Conservation (phyloP, 1,140 invertebrate species). For the Doryteuthis pealeii region DNA sequence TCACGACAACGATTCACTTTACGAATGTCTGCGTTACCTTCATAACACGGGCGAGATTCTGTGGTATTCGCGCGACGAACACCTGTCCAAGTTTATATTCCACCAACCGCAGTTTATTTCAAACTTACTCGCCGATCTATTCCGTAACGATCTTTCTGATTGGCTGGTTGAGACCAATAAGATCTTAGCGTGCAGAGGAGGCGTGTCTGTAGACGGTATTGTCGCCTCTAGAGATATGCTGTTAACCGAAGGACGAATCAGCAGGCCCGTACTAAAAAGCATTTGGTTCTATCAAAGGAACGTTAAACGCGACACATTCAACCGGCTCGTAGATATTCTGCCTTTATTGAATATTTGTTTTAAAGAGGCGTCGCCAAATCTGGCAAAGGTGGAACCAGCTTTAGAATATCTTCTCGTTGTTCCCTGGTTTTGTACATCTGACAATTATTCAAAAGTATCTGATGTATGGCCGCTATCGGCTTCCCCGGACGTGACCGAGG, state of each 20-base stretch:
- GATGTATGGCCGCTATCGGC: conserved; percentile 41
- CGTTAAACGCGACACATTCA: conserved; percentile 32
- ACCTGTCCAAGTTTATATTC: conserved; percentile 46
- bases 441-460: conserved; percentile 24
- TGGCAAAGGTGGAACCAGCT: conserved; percentile 35
- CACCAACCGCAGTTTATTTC: conserved; percentile 48
- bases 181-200: conserved; percentile 49
- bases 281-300: conserved; percentile 52
- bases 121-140: conserved; percentile 44
- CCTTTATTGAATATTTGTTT: conserved; percentile 51
- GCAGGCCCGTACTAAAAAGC: conserved; percentile 51
- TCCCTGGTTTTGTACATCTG: conserved; percentile 52
- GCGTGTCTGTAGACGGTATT: conserved; percentile 39
- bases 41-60: conserved; percentile 54
- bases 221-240: conserved; percentile 39
- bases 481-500: conserved; percentile 26
- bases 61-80: conserved; percentile 43
- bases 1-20: conserved; percentile 39
- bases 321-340: conserved; percentile 47
- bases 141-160: conserved; percentile 46
- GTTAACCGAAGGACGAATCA: conserved; percentile 47
- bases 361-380: conserved; percentile 37
- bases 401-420: conserved; percentile 39
- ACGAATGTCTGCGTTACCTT: conserved; percentile 47
- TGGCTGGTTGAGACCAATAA: conserved; percentile 45